Percentiles rank a stretch among this genome's conserved stretches.
These are phyloP conservation scores for Anguilla rostrata DNA, from an alignment of 2,113 vertebrate genomes.

Conservation along the genomic window DNA sequence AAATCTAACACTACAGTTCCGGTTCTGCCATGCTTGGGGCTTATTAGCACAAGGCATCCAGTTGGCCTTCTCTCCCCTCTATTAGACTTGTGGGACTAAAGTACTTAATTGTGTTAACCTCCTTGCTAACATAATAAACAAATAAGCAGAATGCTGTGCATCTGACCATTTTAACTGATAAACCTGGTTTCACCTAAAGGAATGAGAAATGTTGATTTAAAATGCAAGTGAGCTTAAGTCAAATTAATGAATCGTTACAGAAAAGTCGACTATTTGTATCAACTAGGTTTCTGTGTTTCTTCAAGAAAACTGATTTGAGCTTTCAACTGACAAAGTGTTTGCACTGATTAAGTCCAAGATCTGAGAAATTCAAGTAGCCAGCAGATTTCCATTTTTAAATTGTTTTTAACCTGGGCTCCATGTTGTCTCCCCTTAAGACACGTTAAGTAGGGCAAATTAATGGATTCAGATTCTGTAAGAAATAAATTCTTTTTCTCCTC, in stretches of 20 bases:
- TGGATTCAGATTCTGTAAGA: background rate
- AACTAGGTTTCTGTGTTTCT: constrained; percentile 12
- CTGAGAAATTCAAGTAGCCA: too few species aligned
- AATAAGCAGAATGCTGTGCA: background rate
- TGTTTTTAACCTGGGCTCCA: too few species aligned
- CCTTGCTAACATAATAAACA: background rate
- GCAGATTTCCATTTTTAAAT: too few species aligned
- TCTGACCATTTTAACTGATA: background rate
- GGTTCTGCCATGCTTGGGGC: too few species aligned
- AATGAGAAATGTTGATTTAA: constrained; percentile 11
- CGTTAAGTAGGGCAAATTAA: background rate
- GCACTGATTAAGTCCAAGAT: too few species aligned
- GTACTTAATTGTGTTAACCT: background rate
- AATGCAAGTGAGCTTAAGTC: background rate
- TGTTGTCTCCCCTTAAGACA: too few species aligned
- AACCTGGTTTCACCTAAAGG: background rate
- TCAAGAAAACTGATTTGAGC: background rate
- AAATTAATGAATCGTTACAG: constrained; percentile 8
- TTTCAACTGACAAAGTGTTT: too few species aligned
- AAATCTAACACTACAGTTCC: too few species aligned
- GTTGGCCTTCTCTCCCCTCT: too few species aligned
- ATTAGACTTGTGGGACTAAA: background rate
- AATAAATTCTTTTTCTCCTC: background rate
- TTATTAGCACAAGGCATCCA: too few species aligned
- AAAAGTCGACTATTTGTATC: background rate